Evolutionary conservation across 2,797 vertebrate species (phyloP), one percentile per base, ranked within the genome.

Genomic region (Sebastes diaconus): DNA sequence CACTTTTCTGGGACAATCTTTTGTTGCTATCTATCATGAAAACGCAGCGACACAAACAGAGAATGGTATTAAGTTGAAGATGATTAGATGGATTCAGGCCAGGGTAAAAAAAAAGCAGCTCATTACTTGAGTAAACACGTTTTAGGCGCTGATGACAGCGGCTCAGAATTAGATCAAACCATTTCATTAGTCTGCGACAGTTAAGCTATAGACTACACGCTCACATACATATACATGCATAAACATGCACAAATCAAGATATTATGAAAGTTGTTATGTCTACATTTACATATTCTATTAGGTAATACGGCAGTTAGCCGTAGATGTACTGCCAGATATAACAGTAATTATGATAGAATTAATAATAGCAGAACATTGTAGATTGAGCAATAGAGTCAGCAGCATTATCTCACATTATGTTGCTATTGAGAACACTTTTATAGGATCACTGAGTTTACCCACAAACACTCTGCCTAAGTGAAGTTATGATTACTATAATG

Each of bases 401-500:
- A 32, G 63, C 66, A 72, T 79, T 77, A 72, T 70, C 29, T 69
- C 66, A 65, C 25, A 75, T 75, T 57, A 65, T 60, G 64, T 81
- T 81, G 79, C 59, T 73, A 27, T 64, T 74, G 77, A 82, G 83
- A 91, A 87, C 75, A 78, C 83, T 80, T 86, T 79, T 67, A 58
- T 27, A 79, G 77, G 78, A 81, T 84, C 79, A 80, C 74, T n/a
- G 70, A 83, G 79, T 87, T 80, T 84, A 88, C 90, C 80, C 87
- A 83, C 78, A 87, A 88, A 89, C 88, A 84, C 81, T 77, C 72
- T 74, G 85, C 36, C 75, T 79, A 71, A 85, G 89, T 83, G 84
- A 87, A 86, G 80, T 87, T 86, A 85, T 92, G 85, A 92, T 92
- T 85, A 85, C 81, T 87, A 74, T 91, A 88, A 91, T 93, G 90